Evolutionary conservation across 2,113 vertebrate genomes (phyloP).

Genomic region (Anoura caudifer): DNA sequence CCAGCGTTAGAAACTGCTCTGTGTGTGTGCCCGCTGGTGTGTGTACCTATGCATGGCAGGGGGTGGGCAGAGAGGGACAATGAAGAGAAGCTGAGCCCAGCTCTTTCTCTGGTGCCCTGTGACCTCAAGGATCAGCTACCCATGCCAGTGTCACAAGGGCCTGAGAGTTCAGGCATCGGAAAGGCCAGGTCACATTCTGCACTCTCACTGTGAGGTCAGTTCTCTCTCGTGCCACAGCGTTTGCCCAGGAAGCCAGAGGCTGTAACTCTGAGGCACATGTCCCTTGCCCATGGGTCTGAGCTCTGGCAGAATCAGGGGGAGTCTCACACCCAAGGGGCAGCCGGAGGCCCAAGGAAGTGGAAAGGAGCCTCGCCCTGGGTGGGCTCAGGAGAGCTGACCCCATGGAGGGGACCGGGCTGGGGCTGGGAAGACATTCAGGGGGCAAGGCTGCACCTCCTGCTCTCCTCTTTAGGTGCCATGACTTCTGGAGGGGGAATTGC

Average conservation of each 20-base stretch:
- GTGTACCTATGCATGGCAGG: fast-evolving
- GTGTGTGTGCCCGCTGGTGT: background rate
- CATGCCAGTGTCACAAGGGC: background rate
- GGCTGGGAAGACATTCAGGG: background rate
- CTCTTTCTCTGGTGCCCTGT: background rate
- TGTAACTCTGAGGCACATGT: background rate
- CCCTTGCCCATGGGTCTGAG: background rate
- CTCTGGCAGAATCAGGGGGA: background rate
- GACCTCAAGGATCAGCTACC: background rate
- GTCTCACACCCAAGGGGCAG: background rate
- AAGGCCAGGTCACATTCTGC: background rate
- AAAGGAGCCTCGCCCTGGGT: background rate
- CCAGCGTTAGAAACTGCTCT: background rate
- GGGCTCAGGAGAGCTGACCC: background rate
- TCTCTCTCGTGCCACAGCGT: background rate
- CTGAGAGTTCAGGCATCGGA: background rate
- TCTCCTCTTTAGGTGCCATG: background rate
- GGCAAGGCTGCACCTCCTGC: background rate
- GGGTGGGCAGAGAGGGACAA: background rate
- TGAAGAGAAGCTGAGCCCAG: background rate
- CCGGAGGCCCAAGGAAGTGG: background rate
- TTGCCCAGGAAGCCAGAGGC: background rate
- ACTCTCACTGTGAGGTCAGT: background rate
- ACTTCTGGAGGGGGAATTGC: background rate
- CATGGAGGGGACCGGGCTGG: background rate